These are phyloP conservation scores for Lepus townsendii DNA, from an alignment of 2,797 vertebrate species.

Conservation along the genomic window DNA sequence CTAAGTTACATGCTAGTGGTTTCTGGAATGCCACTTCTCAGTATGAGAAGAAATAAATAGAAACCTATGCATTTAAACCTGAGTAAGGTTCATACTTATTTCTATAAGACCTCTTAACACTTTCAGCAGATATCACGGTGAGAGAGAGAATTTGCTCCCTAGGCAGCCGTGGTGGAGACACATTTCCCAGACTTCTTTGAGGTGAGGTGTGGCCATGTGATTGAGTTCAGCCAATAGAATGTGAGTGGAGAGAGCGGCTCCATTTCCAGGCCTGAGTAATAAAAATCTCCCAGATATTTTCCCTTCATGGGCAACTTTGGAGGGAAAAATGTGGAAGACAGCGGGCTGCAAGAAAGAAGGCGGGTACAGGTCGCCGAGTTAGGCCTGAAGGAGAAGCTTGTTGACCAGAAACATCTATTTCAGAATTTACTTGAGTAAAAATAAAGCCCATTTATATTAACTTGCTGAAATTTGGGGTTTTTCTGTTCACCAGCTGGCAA, in stretches of 20 bases:
- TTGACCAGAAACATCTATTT: background rate
- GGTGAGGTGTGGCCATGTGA: background rate
- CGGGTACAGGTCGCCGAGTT: background rate
- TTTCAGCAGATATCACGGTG: background rate
- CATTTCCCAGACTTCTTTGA: background rate
- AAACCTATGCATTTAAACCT: background rate
- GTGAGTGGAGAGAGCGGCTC: background rate
- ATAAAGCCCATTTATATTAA: background rate
- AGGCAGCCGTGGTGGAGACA: background rate
- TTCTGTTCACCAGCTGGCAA: background rate
- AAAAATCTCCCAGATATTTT: background rate
- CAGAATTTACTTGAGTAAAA: constrained; percentile 24
- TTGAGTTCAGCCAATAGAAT: background rate
- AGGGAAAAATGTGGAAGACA: background rate
- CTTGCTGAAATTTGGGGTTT: background rate
- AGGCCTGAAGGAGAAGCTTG: background rate
- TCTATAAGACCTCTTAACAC: background rate
- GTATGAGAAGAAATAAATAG: constrained; percentile 64
- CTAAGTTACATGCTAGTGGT: constrained; percentile 61
- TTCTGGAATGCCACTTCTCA: constrained; percentile 59
- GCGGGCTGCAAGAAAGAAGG: background rate
- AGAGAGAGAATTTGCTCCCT: background rate
- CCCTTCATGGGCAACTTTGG: background rate
- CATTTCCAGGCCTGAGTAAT: background rate
- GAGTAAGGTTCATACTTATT: background rate